Conservation (phyloP, 2,888 invertebrate genomes). For the Molanna angustata region DNA sequence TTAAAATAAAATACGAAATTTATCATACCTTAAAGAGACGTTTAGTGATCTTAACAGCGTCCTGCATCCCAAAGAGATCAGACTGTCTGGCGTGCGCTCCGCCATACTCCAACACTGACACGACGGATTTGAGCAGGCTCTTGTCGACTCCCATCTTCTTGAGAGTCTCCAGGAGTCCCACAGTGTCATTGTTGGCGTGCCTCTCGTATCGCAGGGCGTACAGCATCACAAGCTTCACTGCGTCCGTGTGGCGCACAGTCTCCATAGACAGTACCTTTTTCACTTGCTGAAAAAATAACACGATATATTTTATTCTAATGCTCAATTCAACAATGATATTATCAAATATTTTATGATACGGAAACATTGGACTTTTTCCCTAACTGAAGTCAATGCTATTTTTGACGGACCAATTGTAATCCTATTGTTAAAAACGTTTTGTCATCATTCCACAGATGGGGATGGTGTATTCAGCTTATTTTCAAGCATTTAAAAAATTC, state of each 20-base stretch:
- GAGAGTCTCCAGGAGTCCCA: slow-evolving; percentile 70
- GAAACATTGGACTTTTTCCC: too few relatives aligned
- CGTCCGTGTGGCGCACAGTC: slow-evolving; percentile 72
- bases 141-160: slow-evolving; percentile 71
- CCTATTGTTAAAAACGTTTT: too few relatives aligned
- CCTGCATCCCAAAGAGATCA: slow-evolving; percentile 81
- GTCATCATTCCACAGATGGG: too few relatives aligned
- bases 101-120: slow-evolving; percentile 77
- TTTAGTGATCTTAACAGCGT: slow-evolving; percentile 89
- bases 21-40: slow-evolving; percentile 70
- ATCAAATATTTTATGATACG: too few relatives aligned
- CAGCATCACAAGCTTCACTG: slow-evolving; percentile 82
- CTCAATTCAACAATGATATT: too few relatives aligned
- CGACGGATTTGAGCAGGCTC: slow-evolving; percentile 57
- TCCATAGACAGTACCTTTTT: slow-evolving; percentile 75
- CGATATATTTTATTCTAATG: too few relatives aligned
- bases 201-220: slow-evolving; percentile 94
- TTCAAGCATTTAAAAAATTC: too few relatives aligned
- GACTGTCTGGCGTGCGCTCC: slow-evolving; percentile 77
- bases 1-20: background rate
- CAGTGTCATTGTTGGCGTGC: slow-evolving; percentile 80
- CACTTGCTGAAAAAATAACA: too few relatives aligned
- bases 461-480: too few relatives aligned
- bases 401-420: too few relatives aligned
- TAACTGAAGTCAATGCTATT: too few relatives aligned